These are phyloP conservation scores for Aphidoletes aphidimyza DNA, from an alignment of 2,888 invertebrate species.

Conservation along the genomic window DNA sequence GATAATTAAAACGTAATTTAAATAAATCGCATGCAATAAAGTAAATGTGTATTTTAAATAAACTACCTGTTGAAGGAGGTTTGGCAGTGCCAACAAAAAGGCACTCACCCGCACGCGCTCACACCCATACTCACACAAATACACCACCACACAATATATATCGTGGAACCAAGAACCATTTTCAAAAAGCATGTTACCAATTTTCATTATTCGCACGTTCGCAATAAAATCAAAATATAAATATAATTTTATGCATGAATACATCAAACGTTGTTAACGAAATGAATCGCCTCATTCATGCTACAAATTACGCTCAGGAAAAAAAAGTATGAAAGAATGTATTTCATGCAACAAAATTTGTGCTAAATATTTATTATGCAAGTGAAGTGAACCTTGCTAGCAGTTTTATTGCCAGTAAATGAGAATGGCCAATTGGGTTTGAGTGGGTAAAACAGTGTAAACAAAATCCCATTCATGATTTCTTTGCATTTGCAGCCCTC, in stretches of 20 bases:
- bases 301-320: neutral
- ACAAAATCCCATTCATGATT: constrained; percentile 15
- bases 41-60: constrained; percentile 54
- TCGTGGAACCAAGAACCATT: constrained; percentile 26
- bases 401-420: no score
- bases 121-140: no score
- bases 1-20: constrained; percentile 54
- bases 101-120: no score
- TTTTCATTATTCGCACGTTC: constrained; percentile 35
- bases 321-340: neutral
- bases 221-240: constrained; percentile 40
- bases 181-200: constrained; percentile 17
- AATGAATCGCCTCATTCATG: neutral
- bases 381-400: neutral
- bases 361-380: constrained; percentile 17
- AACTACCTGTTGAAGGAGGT: constrained; percentile 54
- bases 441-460: neutral
- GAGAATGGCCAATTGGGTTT: no score
- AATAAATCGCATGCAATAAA: constrained; percentile 55
- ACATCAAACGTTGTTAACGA: constrained; percentile 5
- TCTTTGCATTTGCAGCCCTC: constrained; percentile 21
- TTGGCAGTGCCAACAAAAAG: no score
- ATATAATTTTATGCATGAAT: constrained; percentile 18
- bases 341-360: constrained; percentile 41
- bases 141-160: no score